These are phyloP conservation scores for Excalfactoria chinensis DNA, from an alignment of 2,113 vertebrate species.

Conservation along the genomic window DNA sequence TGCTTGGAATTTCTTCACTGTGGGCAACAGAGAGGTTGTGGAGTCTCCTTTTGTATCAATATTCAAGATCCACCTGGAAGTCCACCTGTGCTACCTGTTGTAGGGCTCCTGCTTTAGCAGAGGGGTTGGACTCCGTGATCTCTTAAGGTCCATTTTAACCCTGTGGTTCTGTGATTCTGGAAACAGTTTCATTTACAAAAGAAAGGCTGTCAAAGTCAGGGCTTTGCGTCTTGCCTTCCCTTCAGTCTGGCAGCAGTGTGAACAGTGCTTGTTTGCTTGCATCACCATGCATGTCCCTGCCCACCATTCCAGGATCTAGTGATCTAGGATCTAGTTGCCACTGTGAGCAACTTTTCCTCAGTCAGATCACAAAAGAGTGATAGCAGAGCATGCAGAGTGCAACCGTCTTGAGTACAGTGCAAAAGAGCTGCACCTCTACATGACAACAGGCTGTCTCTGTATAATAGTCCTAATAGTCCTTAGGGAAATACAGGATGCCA, in stretches of 20 bases:
- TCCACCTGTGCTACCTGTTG: too few relatives aligned
- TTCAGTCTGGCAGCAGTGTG: background rate
- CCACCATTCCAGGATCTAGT: rapidly evolving
- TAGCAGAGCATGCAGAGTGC: rapidly evolving
- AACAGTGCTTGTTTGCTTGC: background rate
- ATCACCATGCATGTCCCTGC: background rate
- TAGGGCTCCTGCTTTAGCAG: too few relatives aligned
- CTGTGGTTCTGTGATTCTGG: too few relatives aligned
- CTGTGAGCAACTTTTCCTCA: background rate
- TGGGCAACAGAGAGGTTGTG: too few relatives aligned
- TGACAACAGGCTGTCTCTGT: background rate
- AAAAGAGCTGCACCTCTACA: rapidly evolving
- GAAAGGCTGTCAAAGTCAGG: background rate
- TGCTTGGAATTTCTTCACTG: background rate
- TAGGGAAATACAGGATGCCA: background rate
- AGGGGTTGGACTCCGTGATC: too few relatives aligned
- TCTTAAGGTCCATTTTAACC: too few relatives aligned
- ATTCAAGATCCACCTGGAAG: too few relatives aligned
- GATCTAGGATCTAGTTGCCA: too few relatives aligned
- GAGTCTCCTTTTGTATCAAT: too few relatives aligned
- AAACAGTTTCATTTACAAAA: background rate
- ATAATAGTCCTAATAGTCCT: background rate
- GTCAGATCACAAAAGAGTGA: rapidly evolving
- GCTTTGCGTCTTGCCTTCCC: background rate
- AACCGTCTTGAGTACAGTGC: rapidly evolving